These are phyloP conservation scores for Alectoris magna DNA, from an alignment of 2,797 vertebrate species.

Conservation along the genomic window DNA sequence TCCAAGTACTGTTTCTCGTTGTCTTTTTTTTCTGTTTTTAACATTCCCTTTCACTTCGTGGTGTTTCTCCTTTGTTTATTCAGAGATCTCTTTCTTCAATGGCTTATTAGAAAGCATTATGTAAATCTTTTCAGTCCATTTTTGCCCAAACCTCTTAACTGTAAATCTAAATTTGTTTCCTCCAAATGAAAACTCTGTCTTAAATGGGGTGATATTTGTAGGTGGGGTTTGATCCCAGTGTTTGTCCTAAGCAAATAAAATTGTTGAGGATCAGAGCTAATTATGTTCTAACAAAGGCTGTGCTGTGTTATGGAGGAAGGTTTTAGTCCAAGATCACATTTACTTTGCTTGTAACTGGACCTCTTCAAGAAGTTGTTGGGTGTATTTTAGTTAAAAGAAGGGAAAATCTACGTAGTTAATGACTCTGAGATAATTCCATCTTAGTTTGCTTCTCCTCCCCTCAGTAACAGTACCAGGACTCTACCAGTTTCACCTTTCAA, in stretches of 20 bases:
- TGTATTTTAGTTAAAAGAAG: neutral
- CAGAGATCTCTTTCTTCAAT: conserved; percentile 65
- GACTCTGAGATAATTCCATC: conserved; percentile 29
- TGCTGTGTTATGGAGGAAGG: neutral
- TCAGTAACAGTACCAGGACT: conserved; percentile 57
- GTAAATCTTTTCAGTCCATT: conserved; percentile 18
- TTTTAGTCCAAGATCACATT: neutral
- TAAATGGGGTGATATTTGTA: conserved; percentile 19
- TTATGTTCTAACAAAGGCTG: conserved; percentile 31
- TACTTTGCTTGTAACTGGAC: conserved; percentile 33
- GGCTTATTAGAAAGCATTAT: conserved; percentile 38
- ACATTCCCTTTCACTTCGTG: conserved; percentile 34
- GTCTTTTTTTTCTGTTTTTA: conserved; percentile 39
- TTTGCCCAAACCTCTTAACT: conserved; percentile 70
- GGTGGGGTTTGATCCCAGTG: conserved; percentile 28
- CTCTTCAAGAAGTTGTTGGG: neutral
- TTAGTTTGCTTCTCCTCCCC: neutral
- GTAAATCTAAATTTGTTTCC: neutral
- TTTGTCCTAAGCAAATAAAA: conserved; percentile 17
- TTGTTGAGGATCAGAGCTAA: conserved; percentile 20
- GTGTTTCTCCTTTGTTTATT: conserved; percentile 49
- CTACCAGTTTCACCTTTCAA: conserved; percentile 56
- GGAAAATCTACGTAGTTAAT: conserved; percentile 16
- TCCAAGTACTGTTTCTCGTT: conserved; percentile 51
- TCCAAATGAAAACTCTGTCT: conserved; percentile 41